These are phyloP conservation scores for Drosophila picticornis DNA, from an alignment of 2,888 invertebrate genomes.

Conservation along the genomic window DNA sequence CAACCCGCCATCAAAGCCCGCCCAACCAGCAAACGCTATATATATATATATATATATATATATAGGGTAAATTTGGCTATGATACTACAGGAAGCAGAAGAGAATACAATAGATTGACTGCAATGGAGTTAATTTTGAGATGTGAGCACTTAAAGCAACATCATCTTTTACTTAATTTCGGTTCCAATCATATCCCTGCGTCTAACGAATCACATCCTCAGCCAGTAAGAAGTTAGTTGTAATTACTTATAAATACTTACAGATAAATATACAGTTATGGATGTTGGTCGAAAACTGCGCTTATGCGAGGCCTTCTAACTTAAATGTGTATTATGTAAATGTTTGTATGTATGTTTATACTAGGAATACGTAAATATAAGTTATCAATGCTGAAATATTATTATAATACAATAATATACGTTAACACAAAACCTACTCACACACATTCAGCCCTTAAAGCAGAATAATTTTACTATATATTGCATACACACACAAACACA, in stretches of 20 bases:
- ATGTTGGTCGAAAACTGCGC: constrained; percentile 9
- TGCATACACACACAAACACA: constrained; percentile 1
- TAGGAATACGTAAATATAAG: constrained; percentile 41
- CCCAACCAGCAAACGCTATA: neutral
- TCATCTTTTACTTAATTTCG: constrained; percentile 34
- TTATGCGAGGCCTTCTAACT: constrained; percentile 26
- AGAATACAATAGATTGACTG: constrained; percentile 51
- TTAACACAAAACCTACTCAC: constrained; percentile 9
- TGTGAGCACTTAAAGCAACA: constrained; percentile 30
- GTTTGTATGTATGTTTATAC: constrained; percentile 43
- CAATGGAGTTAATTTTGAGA: constrained; percentile 45
- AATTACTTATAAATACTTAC: constrained; percentile 8
- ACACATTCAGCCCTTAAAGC: constrained; percentile 23
- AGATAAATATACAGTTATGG: constrained; percentile 3
- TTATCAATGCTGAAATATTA: constrained; percentile 43
- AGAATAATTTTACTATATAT: constrained; percentile 28
- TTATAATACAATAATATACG: constrained; percentile 10
- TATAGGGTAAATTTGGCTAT: constrained; percentile 20
- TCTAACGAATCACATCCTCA: constrained; percentile 56
- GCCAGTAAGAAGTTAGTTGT: constrained; percentile 21
- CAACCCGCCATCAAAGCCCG: neutral
- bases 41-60: neutral
- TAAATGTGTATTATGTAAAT: constrained; percentile 41
- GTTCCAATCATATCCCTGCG: constrained; percentile 63
- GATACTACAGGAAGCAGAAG: constrained; percentile 51